These are phyloP conservation scores for Dicyrtoma fusca DNA, from an alignment of 2,888 invertebrate species.

Conservation along the genomic window DNA sequence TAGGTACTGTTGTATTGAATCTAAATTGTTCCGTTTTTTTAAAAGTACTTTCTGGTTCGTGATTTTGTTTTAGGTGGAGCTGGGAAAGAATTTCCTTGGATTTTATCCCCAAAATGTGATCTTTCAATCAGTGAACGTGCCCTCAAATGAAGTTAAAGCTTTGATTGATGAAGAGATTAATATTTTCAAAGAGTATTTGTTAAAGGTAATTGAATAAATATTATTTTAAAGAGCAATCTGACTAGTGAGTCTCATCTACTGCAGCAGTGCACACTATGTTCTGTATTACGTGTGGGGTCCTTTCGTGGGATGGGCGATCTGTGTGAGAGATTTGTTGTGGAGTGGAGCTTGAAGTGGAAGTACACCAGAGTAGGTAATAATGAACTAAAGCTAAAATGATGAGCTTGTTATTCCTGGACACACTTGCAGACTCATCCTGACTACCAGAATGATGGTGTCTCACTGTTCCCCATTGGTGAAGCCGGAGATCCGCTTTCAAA, in stretches of 20 bases:
- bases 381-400: too few species aligned
- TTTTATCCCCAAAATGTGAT: slow-evolving; percentile 54
- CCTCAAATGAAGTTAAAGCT: slow-evolving; percentile 40
- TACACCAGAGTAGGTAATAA: too few species aligned
- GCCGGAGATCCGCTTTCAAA: slow-evolving; percentile 42
- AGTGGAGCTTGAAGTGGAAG: too few species aligned
- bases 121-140: slow-evolving; percentile 62
- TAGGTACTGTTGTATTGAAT: too few species aligned
- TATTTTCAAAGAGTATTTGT: slow-evolving; percentile 47
- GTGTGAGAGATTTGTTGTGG: too few species aligned
- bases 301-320: too few species aligned
- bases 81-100: slow-evolving; percentile 42
- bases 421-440: slow-evolving; percentile 49
- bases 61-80: slow-evolving; percentile 43
- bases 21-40: too few species aligned
- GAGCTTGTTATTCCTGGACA: not conserved
- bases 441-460: slow-evolving; percentile 39
- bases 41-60: too few species aligned
- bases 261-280: too few species aligned
- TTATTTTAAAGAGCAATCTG: not conserved
- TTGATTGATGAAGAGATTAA: slow-evolving; percentile 38
- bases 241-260: too few species aligned
- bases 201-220: slow-evolving; percentile 39
- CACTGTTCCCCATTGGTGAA: slow-evolving; percentile 46
- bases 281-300: too few species aligned